Conservation (phyloP, 1,140 invertebrate species). For the Arctopsyche grandis region DNA sequence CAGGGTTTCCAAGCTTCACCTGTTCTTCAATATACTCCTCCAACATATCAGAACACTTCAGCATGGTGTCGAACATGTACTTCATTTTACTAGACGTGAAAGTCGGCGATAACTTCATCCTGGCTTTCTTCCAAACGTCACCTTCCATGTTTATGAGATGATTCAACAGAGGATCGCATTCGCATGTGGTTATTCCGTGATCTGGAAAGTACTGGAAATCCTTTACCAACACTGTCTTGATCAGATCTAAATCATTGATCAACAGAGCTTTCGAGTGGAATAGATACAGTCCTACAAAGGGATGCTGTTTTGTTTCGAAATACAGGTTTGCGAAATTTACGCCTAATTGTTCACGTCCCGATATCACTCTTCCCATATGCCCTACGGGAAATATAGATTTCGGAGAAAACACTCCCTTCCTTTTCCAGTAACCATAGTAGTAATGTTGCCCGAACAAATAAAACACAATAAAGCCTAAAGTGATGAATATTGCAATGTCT, state of each 20-base stretch:
- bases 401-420: conserved; percentile 58
- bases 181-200: conserved; percentile 62
- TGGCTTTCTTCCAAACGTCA: conserved; percentile 69
- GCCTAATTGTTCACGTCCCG: conserved; percentile 57
- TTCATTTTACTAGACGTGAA: conserved; percentile 74
- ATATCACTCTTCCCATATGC: conserved; percentile 62
- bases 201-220: conserved; percentile 69
- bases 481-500: background rate
- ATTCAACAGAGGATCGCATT: conserved; percentile 64
- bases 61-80: conserved; percentile 66
- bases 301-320: conserved; percentile 55
- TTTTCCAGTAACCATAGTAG: conserved; percentile 47
- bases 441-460: background rate
- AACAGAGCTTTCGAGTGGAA: conserved; percentile 58
- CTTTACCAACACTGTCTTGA: conserved; percentile 69
- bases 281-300: conserved; percentile 15
- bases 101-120: conserved; percentile 70
- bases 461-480: background rate
- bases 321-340: conserved; percentile 59
- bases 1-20: conserved; percentile 56
- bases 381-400: conserved; percentile 56
- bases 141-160: conserved; percentile 66
- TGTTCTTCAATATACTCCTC: conserved; percentile 58
- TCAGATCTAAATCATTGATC: conserved; percentile 69
- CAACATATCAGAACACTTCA: conserved; percentile 62